Conservation (phyloP, 2,888 invertebrate species). For the Scrobipalpa atriplicella region DNA sequence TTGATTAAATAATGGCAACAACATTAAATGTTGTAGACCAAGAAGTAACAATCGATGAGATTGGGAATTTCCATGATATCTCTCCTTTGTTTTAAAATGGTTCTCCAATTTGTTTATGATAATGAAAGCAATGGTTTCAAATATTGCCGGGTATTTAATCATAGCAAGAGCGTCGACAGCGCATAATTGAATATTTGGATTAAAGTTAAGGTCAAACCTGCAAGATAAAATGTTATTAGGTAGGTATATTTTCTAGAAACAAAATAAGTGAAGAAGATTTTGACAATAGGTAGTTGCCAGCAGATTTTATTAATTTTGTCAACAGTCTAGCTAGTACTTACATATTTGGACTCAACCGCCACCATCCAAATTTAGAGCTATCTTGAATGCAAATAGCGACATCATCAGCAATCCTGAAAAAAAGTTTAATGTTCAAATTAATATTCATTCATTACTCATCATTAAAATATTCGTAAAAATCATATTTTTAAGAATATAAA, state of each 20-base stretch:
- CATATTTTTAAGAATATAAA: neutral
- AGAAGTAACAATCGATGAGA: conserved; percentile 62
- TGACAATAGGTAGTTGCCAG: too few relatives aligned
- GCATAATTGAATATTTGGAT: conserved; percentile 55
- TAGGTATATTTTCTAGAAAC: too few relatives aligned
- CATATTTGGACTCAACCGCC: conserved; percentile 40
- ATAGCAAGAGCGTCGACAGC: conserved; percentile 53
- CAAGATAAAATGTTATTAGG: too few relatives aligned
- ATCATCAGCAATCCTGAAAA: conserved; percentile 66
- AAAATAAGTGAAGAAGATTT: too few relatives aligned
- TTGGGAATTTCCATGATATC: conserved; percentile 72
- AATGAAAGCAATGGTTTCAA: conserved; percentile 49
- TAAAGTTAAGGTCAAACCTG: conserved; percentile 47
- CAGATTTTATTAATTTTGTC: too few relatives aligned
- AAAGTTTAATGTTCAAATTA: conserved; percentile 6
- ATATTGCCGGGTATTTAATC: conserved; percentile 49
- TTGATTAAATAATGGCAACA: conserved; percentile 40
- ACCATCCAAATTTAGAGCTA: conserved; percentile 44
- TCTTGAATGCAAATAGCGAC: conserved; percentile 54
- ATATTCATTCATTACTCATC: neutral
- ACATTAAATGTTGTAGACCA: conserved; percentile 38
- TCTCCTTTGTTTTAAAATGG: conserved; percentile 60
- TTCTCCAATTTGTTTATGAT: conserved; percentile 59
- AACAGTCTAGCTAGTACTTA: conserved; percentile 40
- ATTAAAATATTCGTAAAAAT: neutral